phyloP scores from a whole-genome alignment of 2,113 vertebrate species.

The Hassar affinis region DNA sequence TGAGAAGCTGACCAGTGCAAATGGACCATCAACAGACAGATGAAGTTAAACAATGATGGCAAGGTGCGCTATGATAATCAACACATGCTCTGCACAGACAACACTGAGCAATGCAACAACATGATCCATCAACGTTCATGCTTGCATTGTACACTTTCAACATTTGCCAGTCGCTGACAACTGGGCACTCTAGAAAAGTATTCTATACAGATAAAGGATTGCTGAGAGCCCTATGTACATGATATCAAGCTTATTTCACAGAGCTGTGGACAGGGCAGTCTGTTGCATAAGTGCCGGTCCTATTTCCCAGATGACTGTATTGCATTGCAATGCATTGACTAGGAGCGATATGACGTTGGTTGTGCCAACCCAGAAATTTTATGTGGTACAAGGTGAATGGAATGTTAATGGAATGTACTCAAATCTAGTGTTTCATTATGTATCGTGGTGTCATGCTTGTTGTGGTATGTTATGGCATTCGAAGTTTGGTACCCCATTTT shows the following conservation, averaged over 20 bases:
- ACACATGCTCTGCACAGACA: constrained; percentile 55
- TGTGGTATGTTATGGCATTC: constrained; percentile 34
- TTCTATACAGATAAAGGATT: constrained; percentile 75
- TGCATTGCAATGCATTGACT: constrained; percentile 62
- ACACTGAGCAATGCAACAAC: constrained; percentile 61
- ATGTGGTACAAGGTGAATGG: constrained; percentile 53
- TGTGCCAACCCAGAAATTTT: constrained; percentile 60
- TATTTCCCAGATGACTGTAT: constrained; percentile 62
- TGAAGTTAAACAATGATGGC: constrained; percentile 48
- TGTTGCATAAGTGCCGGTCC: constrained; percentile 75
- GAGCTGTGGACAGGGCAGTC: constrained; percentile 65
- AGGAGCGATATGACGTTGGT: constrained; percentile 62
- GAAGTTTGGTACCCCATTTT: constrained; percentile 19
- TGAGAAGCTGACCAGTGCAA: constrained; percentile 38
- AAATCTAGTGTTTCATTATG: constrained; percentile 62
- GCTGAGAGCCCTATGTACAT: constrained; percentile 67
- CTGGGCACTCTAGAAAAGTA: constrained; percentile 71
- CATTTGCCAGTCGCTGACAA: constrained; percentile 56
- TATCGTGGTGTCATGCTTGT: constrained; percentile 62
- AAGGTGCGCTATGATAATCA: constrained; percentile 49
- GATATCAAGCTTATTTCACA: constrained; percentile 59
- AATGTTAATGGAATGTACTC: constrained; percentile 48
- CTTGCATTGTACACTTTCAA: constrained; percentile 53
- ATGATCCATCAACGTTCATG: constrained; percentile 52
- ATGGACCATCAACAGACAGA: constrained; percentile 49